Base-by-base conservation (phyloP, 2,797 vertebrate species). In the Emydoidea blandingii region DNA sequence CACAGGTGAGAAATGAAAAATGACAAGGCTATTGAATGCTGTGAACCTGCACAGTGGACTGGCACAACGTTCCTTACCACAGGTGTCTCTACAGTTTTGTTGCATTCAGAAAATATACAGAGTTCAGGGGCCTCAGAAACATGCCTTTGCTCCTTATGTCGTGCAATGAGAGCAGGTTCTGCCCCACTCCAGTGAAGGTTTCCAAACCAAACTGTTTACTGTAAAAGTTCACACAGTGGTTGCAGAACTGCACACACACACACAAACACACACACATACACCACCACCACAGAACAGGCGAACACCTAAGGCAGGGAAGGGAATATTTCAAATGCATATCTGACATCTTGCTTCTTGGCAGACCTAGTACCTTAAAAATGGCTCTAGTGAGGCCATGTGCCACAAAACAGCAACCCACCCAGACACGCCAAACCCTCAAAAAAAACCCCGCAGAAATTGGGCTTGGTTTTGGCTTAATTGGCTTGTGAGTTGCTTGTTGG, bases 261-360 rank as follows among this genome's bases (percentile, higher is more conserved):
- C 3, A 21, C 19, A 8, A 19, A 53, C 53, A 9, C 21, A 9
- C 12, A 12, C 25, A 44, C 44, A 44, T 44, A 8, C 57, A 59
- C 27, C 6, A 15, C 9, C 8, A 23, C 19, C n/a, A 37, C 18
- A 5, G 18, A 57, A 29, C 15, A 19, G 54, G 27, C 18, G 9
- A 31, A 31, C 11, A 27, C 16, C 10, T 79, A 57, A 89, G 34
- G 14, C 16, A 83, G 5, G n/a, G 6, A 93, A 59, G 27, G 18
- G 25, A 56, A 12, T 47, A 5, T 81, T 76, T 76, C 29, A 76
- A 76, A 76, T 85, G n/a, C 19, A 78, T n/a, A 54, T 89, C 85
- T 81, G 29, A 94, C 85, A 68, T 49, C 56, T 37, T 79, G 85
- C 65, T 93, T 90, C 88, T 91, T 81, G 59, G 52, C 1, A 79